phyloP scores from a whole-genome alignment of 2,113 vertebrate species.

The Phocoena sinus region DNA sequence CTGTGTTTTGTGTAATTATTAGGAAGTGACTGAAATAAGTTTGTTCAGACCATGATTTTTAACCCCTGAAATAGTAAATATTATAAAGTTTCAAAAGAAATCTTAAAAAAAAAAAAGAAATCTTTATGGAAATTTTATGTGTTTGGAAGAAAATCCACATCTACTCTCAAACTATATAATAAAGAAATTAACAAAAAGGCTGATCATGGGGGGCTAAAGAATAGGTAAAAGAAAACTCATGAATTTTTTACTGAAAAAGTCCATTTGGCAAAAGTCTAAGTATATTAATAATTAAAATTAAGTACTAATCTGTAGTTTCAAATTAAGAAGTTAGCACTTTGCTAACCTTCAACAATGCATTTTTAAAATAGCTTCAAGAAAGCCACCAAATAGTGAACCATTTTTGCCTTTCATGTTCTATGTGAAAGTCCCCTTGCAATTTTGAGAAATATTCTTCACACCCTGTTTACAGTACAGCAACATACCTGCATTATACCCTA shows the following conservation, averaged over 20 bases:
- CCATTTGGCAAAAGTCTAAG: not conserved
- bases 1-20: not conserved
- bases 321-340: not conserved
- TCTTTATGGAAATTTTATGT: not conserved
- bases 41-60: not conserved
- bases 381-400: not conserved
- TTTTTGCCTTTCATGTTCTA: not conserved
- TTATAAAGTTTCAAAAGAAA: not conserved
- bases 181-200: not conserved
- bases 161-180: not conserved
- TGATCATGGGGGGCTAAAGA: not conserved
- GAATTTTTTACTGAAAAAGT: constrained; percentile 21
- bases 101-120: not conserved
- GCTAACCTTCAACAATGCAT: not conserved
- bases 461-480: not conserved
- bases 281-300: not conserved
- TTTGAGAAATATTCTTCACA: not conserved
- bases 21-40: not conserved
- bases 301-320: not conserved
- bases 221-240: not conserved
- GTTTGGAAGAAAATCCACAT: not conserved
- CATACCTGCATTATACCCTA: not conserved
- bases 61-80: not conserved
- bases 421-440: not conserved
- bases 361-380: not conserved